These are phyloP conservation scores for Indicator maculatus DNA, from an alignment of 2,113 vertebrate species.

Conservation along the genomic window DNA sequence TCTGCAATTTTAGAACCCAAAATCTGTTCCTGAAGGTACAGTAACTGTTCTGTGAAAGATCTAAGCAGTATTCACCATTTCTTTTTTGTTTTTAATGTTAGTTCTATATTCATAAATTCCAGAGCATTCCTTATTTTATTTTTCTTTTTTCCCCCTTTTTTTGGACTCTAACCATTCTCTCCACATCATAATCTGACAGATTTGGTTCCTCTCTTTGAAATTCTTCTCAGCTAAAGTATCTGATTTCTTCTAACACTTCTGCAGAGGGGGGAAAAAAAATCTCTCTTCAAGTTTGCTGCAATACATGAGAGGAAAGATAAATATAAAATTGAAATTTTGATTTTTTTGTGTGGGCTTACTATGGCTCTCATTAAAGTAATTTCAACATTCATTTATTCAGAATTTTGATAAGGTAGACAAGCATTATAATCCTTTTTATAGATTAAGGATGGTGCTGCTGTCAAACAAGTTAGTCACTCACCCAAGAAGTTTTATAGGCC, in stretches of 20 bases:
- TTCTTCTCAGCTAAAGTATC: not conserved
- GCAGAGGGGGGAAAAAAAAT: not conserved
- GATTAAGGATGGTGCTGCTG: not conserved
- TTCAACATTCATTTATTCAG: constrained; percentile 28
- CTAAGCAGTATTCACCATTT: not conserved
- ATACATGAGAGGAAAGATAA: not conserved
- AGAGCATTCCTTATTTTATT: not conserved
- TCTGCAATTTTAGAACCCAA: not conserved
- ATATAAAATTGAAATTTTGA: constrained; percentile 10
- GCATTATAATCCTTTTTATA: not conserved
- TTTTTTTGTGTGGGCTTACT: not conserved
- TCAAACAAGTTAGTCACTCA: not conserved
- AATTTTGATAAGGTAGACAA: not conserved
- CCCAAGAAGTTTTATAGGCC: not conserved
- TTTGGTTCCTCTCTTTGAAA: not conserved
- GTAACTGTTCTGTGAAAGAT: not conserved
- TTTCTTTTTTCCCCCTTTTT: not conserved
- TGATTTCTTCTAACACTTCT: constrained; percentile 14
- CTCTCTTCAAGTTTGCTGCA: not conserved
- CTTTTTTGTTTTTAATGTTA: not conserved
- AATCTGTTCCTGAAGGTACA: not conserved
- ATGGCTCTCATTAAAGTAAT: not conserved
- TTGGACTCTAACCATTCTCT: not conserved
- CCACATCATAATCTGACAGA: not conserved
- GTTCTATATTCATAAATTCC: not conserved